Evolutionary conservation across 2,888 invertebrate species (phyloP), one percentile per base, ranked within the genome.

Genomic region (Hirtodrosophila alboralis): DNA sequence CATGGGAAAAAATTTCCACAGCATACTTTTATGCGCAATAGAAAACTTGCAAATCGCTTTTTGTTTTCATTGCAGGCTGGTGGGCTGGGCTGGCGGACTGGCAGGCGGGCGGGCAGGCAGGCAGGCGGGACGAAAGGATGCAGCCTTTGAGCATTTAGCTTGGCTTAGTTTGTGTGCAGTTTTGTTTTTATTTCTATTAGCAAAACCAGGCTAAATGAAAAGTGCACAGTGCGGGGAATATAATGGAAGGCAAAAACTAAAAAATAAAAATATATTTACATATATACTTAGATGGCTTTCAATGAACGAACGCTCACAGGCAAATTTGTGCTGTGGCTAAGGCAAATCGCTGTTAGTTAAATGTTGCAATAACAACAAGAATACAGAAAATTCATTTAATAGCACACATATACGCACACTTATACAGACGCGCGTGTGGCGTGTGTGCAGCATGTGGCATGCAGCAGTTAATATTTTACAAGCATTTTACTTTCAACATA

Each of bases 11-110:
- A 84, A 74, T 74, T 68, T 63, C 77, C 81, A 71, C 61, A 81
- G 84, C 79, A 84, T 80, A 84, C 84, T 84, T 84, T 79, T 84
- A 79, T 79, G 79, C 79, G 79, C 79, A 79, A 79, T 79, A 79
- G 79, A 84, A 79, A 80, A 83, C 83, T 80, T 80, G 85, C 80
- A 84, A 80, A 80, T 85, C 78, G 79, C 80, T 80, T 80, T 80
- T 85, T 79, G 83, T 79, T 79, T 79, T 79, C 84, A 81, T 81
- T 84, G 79, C 77, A 51, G 34, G 33, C n/a, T n/a, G n/a, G n/a
- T n/a, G n/a, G n/a, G n/a, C n/a, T n/a, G n/a, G n/a, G n/a, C n/a
- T n/a, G n/a, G n/a, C n/a, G n/a, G n/a, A n/a, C n/a, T n/a, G n/a
- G n/a, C n/a, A n/a, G n/a, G n/a, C n/a, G n/a, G n/a, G 21, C 44